Evolutionary conservation across 2,888 invertebrate genomes (phyloP), one percentile per base, ranked within the genome.

Genomic region (Pilophorus perplexus): DNA sequence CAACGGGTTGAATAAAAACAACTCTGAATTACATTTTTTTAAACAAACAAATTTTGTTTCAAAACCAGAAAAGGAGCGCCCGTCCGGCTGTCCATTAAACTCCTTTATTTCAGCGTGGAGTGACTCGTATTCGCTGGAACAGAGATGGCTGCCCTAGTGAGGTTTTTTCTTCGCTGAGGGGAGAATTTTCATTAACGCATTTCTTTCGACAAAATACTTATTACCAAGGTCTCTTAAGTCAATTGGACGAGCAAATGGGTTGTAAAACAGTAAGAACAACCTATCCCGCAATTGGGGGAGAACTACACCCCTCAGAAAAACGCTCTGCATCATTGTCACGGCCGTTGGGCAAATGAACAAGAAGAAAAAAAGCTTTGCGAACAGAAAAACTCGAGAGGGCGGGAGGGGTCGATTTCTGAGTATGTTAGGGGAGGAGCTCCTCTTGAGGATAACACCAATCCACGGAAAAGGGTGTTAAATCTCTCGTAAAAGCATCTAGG

Each of bases 401-500:
- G 23, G 8, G 25, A 52, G 27, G n/a, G 52, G 25, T 10, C 18
- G 52, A 28, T 52, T 28, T 25, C 28, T 28, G 8, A 52, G 28
- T 10, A 18, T 52, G 25, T 25, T 12, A 6, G 33, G 33, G 33
- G 33, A 33, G 16, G 52, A 18, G 27, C 16, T 25, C 25, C 42
- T 25, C 59, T 59, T 25, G 42, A 42, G 42, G 40, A 22, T 42
- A 14, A 59, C 59, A 59, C 59, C 59, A 59, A 59, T 59, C 27
- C 42, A 40, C 59, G 25, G 38, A 42, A 59, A 59, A 59, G 59
- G 59, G 59, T 59, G 59, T 59, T 59, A 59, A 59, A 59, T 59
- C 59, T 59, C 59, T 59, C 44, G 59, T 59, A 42, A 59, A 59
- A 59, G 59, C 59, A 52, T 52, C 28, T 33, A 8, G 52, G 28